phyloP scores from a whole-genome alignment of 2,797 vertebrate species.

The Xyrichtys novacula region DNA sequence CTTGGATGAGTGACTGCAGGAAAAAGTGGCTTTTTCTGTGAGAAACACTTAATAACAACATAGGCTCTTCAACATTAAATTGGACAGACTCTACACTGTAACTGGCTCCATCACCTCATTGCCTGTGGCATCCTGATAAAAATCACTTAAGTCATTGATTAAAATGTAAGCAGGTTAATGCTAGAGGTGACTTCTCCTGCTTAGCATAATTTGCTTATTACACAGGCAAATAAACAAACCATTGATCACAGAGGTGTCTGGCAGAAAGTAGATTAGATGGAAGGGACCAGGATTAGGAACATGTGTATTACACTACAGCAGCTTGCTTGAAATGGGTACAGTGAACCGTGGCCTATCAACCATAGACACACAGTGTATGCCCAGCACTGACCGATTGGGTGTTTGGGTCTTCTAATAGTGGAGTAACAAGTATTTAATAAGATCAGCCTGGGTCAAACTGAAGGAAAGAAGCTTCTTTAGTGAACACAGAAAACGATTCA shows the following conservation, averaged over 20 bases:
- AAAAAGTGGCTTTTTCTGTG: slow-evolving; percentile 41
- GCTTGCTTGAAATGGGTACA: slow-evolving; percentile 26
- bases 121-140: slow-evolving; percentile 77
- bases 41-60: slow-evolving; percentile 48
- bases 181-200: slow-evolving; percentile 72
- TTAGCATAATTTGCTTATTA: slow-evolving; percentile 82
- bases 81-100: slow-evolving; percentile 56
- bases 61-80: slow-evolving; percentile 52
- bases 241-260: slow-evolving; percentile 75
- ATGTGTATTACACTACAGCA: slow-evolving; percentile 50
- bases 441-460: neutral
- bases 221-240: slow-evolving; percentile 82
- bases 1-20: slow-evolving; percentile 38
- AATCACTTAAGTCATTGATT: slow-evolving; percentile 85
- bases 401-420: neutral
- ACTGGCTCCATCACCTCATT: slow-evolving; percentile 65
- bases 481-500: neutral
- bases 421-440: neutral
- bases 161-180: slow-evolving; percentile 83
- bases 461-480: neutral
- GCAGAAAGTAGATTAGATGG: slow-evolving; percentile 65
- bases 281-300: slow-evolving; percentile 53
- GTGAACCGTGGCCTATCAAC: slow-evolving; percentile 29
- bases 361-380: neutral
- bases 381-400: no score